Conservation (phyloP, 2,888 invertebrate genomes). For the Dryobota labecula region DNA sequence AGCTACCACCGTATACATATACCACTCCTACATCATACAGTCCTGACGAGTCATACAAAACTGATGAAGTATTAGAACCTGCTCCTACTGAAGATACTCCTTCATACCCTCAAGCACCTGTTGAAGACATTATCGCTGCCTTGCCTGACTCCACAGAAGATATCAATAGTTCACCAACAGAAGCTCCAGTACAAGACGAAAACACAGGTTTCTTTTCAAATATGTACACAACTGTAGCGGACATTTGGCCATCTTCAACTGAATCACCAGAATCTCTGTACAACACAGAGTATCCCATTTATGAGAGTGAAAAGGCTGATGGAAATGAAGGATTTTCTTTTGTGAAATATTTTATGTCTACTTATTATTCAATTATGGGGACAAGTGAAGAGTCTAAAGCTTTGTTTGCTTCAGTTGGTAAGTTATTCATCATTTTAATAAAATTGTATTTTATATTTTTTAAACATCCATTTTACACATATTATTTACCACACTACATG, state of each 20-base stretch:
- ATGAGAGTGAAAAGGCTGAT: constrained; percentile 67
- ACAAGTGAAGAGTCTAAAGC: constrained; percentile 80
- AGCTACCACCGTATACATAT: constrained; percentile 20
- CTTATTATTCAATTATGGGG: constrained; percentile 81
- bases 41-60: constrained; percentile 34
- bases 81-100: constrained; percentile 39
- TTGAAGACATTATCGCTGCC: constrained; percentile 56
- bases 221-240: constrained; percentile 80
- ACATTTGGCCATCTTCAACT: constrained; percentile 80
- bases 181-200: constrained; percentile 63
- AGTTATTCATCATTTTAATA: constrained; percentile 59
- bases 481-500: neutral
- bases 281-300: constrained; percentile 71
- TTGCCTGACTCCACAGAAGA: constrained; percentile 64
- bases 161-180: constrained; percentile 41
- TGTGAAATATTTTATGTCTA: constrained; percentile 77
- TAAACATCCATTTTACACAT: neutral
- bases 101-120: constrained; percentile 7
- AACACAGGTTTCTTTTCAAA: constrained; percentile 76
- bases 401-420: constrained; percentile 83
- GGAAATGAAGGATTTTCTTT: constrained; percentile 80
- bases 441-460: too few relatives aligned
- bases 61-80: constrained; percentile 48
- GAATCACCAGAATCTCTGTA: constrained; percentile 78
- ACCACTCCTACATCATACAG: constrained; percentile 46